Evolutionary conservation across 2,113 vertebrate genomes (phyloP).

Genomic region (Rhabdornis inornatus): DNA sequence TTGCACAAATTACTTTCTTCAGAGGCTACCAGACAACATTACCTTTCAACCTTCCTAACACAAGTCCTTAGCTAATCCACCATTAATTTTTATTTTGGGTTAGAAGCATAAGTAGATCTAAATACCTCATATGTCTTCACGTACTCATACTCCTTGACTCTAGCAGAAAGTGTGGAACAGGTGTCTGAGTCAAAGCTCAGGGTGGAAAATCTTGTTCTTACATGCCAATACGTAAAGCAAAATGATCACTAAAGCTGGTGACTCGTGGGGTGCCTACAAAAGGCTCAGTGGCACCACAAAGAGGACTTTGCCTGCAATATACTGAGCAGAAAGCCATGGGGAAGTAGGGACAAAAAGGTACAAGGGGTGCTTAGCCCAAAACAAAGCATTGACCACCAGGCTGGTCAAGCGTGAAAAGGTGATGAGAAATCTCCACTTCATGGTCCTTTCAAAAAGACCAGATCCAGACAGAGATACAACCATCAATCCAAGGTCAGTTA

Average conservation of each 20-base stretch:
- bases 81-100: background rate
- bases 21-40: background rate
- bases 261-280: fast-evolving
- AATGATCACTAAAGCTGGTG: background rate
- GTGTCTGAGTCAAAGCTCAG: background rate
- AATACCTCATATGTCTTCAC: background rate
- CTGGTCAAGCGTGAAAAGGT: background rate
- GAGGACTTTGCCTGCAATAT: background rate
- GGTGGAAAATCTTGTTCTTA: background rate
- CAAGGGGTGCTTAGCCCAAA: background rate
- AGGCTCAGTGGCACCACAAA: background rate
- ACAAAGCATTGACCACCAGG: background rate
- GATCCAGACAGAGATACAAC: background rate
- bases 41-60: background rate
- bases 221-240: background rate
- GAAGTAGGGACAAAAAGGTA: background rate
- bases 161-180: background rate
- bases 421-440: background rate
- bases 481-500: background rate
- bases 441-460: background rate
- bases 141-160: background rate
- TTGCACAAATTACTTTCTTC: background rate
- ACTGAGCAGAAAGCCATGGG: background rate
- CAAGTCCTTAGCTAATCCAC: background rate
- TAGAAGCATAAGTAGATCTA: background rate